A percentile compares a stretch with the other conserved stretches of the same genome.
Evolutionary conservation across 2,888 invertebrate species (phyloP).

Genomic region (Schizotus pectinicornis): DNA sequence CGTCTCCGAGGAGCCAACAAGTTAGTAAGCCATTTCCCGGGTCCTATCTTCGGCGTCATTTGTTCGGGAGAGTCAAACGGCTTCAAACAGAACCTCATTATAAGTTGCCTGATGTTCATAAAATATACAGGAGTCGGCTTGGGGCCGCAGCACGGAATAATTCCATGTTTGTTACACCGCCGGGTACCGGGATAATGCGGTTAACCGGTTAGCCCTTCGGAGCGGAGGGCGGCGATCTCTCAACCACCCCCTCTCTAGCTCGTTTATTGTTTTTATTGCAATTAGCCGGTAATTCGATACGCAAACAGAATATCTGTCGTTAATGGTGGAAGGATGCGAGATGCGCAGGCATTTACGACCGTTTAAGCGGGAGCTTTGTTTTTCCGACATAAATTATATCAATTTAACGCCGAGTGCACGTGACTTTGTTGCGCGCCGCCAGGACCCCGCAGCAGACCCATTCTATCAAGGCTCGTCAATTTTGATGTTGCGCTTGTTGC

Average conservation of each 20-base stretch:
- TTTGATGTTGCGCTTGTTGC: too few relatives aligned
- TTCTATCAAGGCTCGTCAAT: too few relatives aligned
- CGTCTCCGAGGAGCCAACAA: conserved; percentile 53
- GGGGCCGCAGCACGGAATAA: conserved; percentile 46
- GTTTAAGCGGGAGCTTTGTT: conserved; percentile 34
- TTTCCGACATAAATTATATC: neutral
- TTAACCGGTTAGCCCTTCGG: conserved; percentile 52
- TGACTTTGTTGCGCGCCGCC: too few relatives aligned
- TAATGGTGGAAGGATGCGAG: conserved; percentile 43
- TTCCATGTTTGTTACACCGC: conserved; percentile 46
- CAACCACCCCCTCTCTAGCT: conserved; percentile 9
- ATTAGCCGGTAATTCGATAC: conserved; percentile 50
- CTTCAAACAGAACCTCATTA: conserved; percentile 61
- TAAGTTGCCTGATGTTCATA: conserved; percentile 60
- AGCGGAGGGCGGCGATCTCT: conserved; percentile 16
- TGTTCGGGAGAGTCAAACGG: conserved; percentile 49
- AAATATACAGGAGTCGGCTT: conserved; percentile 56
- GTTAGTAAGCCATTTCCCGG: conserved; percentile 53
- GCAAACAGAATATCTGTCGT: conserved; percentile 48
- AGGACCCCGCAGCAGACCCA: too few relatives aligned
- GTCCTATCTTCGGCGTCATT: conserved; percentile 43
- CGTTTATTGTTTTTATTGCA: conserved; percentile 46
- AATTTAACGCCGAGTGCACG: too few relatives aligned
- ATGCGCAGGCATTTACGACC: conserved; percentile 45
- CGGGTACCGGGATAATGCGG: conserved; percentile 52